Evolutionary conservation across 2,888 invertebrate species (phyloP).

Genomic region (Biston betularia): DNA sequence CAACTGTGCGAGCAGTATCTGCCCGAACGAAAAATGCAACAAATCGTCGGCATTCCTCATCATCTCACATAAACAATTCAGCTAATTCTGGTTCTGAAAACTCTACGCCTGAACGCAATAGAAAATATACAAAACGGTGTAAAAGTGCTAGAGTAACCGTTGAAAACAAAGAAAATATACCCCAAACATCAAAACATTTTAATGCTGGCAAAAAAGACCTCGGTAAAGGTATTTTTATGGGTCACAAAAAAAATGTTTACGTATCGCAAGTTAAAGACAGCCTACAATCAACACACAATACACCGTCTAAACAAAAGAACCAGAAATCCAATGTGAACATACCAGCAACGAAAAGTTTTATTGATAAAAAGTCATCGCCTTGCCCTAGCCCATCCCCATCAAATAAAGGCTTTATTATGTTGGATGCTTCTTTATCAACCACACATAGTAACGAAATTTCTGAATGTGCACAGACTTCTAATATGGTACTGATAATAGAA

Average conservation of each 20-base stretch:
- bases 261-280: constrained; percentile 60
- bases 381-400: constrained; percentile 43
- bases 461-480: constrained; percentile 43
- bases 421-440: constrained; percentile 38
- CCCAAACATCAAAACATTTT: constrained; percentile 59
- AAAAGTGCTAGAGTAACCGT: constrained; percentile 54
- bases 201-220: constrained; percentile 46
- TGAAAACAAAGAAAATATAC: constrained; percentile 70
- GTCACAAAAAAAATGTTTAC: constrained; percentile 58
- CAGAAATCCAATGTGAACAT: constrained; percentile 57
- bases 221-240: constrained; percentile 51
- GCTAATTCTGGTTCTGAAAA: constrained; percentile 60
- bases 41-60: constrained; percentile 54
- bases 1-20: constrained; percentile 66
- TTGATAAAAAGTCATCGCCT: constrained; percentile 42
- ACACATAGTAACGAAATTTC: constrained; percentile 25
- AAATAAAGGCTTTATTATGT: constrained; percentile 49
- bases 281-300: constrained; percentile 48
- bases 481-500: constrained; percentile 53
- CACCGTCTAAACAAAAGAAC: constrained; percentile 52
- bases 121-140: constrained; percentile 57
- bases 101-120: constrained; percentile 52
- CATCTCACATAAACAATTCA: constrained; percentile 56
- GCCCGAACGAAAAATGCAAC: constrained; percentile 49
- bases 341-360: constrained; percentile 47